Conservation (phyloP, 2,113 vertebrate genomes). For the Butorides virescens region DNA sequence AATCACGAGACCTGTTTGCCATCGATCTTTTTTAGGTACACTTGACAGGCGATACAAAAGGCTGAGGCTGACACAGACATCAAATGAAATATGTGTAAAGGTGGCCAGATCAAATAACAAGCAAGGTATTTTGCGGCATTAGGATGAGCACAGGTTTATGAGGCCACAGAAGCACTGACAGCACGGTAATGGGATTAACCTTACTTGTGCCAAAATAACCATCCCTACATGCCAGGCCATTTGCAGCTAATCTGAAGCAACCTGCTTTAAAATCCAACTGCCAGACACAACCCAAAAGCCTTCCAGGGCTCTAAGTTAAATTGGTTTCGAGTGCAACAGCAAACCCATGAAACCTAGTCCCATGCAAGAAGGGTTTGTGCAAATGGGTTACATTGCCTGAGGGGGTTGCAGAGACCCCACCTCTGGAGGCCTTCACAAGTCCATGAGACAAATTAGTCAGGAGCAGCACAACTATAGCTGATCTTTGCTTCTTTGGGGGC, state of each 20-base stretch:
- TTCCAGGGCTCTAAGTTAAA: neutral
- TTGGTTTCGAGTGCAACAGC: neutral
- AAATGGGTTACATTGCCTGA: neutral
- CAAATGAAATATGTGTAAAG: neutral
- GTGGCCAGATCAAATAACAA: neutral
- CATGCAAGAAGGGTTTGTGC: rapidly evolving
- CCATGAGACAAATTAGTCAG: neutral
- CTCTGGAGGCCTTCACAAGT: neutral
- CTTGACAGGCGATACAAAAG: neutral
- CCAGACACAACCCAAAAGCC: neutral
- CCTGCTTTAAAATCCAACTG: neutral
- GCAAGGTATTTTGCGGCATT: neutral
- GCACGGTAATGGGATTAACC: neutral
- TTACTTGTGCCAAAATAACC: neutral
- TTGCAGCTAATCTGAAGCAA: conserved; percentile 2
- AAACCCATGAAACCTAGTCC: neutral
- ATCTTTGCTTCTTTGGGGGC: neutral
- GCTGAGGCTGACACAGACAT: neutral
- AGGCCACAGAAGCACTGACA: neutral
- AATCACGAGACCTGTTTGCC: neutral
- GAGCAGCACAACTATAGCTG: neutral
- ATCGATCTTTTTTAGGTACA: neutral
- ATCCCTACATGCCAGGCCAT: neutral
- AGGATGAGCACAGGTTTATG: neutral
- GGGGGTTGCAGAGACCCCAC: neutral